Base-by-base conservation (phyloP, 2,797 vertebrate species). In the Kryptopterus vitreolus region DNA sequence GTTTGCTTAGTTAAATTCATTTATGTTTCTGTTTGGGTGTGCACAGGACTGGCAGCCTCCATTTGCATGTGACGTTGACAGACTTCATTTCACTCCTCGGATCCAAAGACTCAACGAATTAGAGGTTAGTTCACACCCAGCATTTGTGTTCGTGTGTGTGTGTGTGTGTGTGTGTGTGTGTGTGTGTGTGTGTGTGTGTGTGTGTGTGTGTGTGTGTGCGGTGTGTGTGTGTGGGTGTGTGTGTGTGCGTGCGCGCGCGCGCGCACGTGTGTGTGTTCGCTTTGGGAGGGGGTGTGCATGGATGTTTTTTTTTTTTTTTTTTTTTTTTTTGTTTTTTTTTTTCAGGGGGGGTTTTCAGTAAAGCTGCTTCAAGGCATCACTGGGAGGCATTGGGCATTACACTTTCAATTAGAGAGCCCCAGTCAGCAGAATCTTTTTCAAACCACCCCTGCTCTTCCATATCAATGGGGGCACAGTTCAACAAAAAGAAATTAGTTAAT, bases 21-120 rank as follows among this genome's bases (percentile, higher is more conserved):
- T 26, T n/a, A 1, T 46, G 68, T 74, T 55, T 72, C 43, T 76
- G 20, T 52, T 71, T 79, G 55, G 82, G 76, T 76, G 76, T 76
- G 26, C 81, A 73, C 66, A 99, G 98, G 96, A 96, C 55, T 99
- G 98, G 98, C 97, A 98, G 87, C 98, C 98, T 80, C 98, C 98
- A 0, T 99, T 99, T 82, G 97, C 98, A 0, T 99, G 98, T 76
- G 97, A 99, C 85, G 95, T 99, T 0, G 97, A 99, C 91, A 95
- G 94, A 87, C 96, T 99, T 86, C 97, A 98, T 90, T 99, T 99
- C 88, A 98, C 97, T 24, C 98, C 98, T 0, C 93, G 98, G 76
- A 98, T 99, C 89, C 98, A 99, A 93, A 96, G 98, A 86, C 95
- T 99, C 79, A 99, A 99, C 89, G 98, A 99, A 46, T 90, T 99